phyloP scores from a whole-genome alignment of 2,797 vertebrate genomes.

The Mormyrops attenuatus region DNA sequence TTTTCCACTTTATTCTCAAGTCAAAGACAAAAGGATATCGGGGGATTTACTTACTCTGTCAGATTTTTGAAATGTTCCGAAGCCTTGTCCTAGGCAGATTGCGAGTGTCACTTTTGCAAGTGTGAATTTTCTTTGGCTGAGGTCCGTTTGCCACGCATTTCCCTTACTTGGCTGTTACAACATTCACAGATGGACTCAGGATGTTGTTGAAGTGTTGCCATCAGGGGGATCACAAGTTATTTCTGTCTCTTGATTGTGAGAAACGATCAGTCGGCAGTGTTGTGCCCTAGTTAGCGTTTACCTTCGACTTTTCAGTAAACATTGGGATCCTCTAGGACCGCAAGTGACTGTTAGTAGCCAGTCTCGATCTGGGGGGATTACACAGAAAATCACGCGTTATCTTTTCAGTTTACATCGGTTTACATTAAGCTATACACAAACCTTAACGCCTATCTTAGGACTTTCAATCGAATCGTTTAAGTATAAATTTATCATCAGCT shows the following conservation, averaged over 20 bases:
- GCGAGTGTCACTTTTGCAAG: conserved; percentile 38
- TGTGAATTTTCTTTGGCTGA: conserved; percentile 45
- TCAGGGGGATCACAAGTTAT: conserved; percentile 47
- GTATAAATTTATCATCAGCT: neutral
- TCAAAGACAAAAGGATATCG: neutral
- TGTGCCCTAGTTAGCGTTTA: conserved; percentile 52
- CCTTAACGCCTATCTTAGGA: neutral
- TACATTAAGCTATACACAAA: conserved; percentile 10
- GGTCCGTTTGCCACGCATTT: conserved; percentile 45
- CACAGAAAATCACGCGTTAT: conserved; percentile 45
- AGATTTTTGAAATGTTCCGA: neutral
- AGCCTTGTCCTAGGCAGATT: conserved; percentile 10
- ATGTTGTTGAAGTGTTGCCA: conserved; percentile 56
- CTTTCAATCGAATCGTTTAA: neutral
- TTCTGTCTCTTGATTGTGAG: conserved; percentile 48
- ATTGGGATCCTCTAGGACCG: conserved; percentile 32
- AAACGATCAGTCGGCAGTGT: conserved; percentile 58
- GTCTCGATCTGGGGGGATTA: conserved; percentile 33
- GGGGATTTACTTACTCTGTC: neutral
- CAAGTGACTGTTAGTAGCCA: conserved; percentile 3
- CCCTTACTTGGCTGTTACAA: conserved; percentile 38
- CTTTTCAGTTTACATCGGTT: conserved; percentile 28
- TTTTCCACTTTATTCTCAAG: neutral
- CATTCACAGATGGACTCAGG: conserved; percentile 37
- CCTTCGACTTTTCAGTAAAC: conserved; percentile 61